Base-by-base conservation (phyloP, 2,797 vertebrate genomes). In the Eulemur coronatus region DNA sequence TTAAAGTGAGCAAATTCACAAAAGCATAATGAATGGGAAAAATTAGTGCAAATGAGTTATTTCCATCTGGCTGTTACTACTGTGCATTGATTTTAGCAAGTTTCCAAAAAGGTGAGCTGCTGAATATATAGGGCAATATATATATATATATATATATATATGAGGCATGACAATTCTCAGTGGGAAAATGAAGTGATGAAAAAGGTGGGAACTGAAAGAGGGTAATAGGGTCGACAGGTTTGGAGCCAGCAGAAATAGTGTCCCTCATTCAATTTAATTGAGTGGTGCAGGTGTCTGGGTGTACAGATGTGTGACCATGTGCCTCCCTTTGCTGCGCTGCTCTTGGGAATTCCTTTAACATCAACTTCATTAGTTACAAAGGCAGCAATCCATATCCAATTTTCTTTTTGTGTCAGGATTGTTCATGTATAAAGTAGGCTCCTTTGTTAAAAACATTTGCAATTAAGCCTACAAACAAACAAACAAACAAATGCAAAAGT, bases 341-440 rank as follows among this genome's bases (percentile, higher is more conserved):
- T 98, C 97, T 84, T 59, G 98, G 98, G 98, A 98, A 98, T 98
- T 98, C 87, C 93, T 98, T 98, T 96, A 97, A 97, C 98, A 98
- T 98, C 97, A 99, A 18, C 97, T 99, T 98, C 97, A 98, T 99
- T 99, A 99, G 98, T 98, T 98, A 98, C 0, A 70, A 98, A 99
- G 93, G 98, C 98, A 98, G 98, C 98, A 99, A 98, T 98, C 98
- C 98, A 98, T 98, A 99, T 98, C 98, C 98, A 98, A 98, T 99
- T 99, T 99, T 98, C 98, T 98, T 98, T 98, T 98, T 98, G 96
- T 98, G 98, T 99, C 98, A 98, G 96, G 93, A 96, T 97, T 98
- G 97, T 98, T 99, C 97, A 92, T 97, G 97, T 98, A 98, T 98
- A 98, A 98, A 98, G 96, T 73, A 96, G 98, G 50, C 79, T 97